These are phyloP conservation scores for Mus pahari DNA, from an alignment of 2,113 vertebrate genomes.

Conservation along the genomic window DNA sequence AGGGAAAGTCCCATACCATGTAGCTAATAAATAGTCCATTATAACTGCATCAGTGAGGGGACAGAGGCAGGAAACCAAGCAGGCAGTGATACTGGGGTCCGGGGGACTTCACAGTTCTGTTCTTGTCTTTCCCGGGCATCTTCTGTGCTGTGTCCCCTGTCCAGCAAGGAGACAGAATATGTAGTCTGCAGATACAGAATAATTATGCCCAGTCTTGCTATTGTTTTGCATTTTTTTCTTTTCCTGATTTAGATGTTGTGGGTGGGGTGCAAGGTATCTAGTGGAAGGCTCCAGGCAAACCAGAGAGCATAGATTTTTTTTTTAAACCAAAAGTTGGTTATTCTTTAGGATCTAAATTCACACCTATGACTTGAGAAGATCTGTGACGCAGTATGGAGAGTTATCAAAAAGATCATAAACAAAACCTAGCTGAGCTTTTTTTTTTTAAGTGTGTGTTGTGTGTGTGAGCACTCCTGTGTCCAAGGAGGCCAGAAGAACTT, in stretches of 20 bases:
- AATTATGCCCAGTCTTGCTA: background rate
- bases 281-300: background rate
- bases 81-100: background rate
- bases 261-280: background rate
- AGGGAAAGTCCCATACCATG: background rate
- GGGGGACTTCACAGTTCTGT: background rate
- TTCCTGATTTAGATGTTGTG: background rate
- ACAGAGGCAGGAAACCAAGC: slow-evolving; percentile 14
- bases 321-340: background rate
- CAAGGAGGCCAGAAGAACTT: background rate
- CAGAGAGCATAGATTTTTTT: background rate
- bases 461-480: background rate
- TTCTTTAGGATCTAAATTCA: slow-evolving; percentile 51
- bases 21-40: background rate
- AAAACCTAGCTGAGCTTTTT: background rate
- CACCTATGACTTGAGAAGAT: background rate
- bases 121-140: background rate
- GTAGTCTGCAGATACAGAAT: background rate
- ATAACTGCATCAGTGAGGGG: background rate
- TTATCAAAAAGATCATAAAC: background rate
- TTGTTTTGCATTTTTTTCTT: background rate
- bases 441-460: background rate
- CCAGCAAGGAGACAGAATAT: background rate
- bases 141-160: background rate
- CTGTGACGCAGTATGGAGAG: slow-evolving; percentile 19